Evolutionary conservation across 2,797 vertebrate species (phyloP), one percentile per base, ranked within the genome.

Genomic region (Coreius guichenoti): DNA sequence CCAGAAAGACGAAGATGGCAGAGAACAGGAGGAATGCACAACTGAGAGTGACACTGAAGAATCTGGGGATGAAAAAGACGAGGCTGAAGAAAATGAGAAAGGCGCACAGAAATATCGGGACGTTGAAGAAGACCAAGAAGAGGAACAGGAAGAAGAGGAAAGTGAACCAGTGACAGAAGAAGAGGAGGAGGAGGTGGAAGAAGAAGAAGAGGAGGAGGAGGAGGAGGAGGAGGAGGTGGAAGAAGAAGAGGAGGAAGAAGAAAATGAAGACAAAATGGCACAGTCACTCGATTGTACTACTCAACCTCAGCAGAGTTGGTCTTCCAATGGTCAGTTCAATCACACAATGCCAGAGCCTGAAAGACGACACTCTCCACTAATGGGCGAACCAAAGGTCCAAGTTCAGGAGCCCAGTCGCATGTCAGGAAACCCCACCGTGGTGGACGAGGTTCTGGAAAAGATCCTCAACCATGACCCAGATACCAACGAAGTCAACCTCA

Each of bases 401-500:
- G 19, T 23, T 85, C 90, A 91, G 3, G 90, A 91, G 21, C 89
- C 93, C 87, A 91, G 92, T 29, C 94, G 94, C 70, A 90, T 92
- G 1, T 94, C 92, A 13, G 96, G 97, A 87, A 99, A 99, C 90
- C 97, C 98, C 33, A 98, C 95, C 0, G 95, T 98, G 6, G 97
- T 98, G 31, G 98, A 99, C 21, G 98, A 99, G 1, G 95, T 94
- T 72, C 91, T 99, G 85, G 96, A 98, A 89, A 95, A 92, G 91
- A 95, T 97, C 78, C 94, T 93, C 3, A 92, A 51, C 90, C 93
- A 99, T 1, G 96, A 99, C 90, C 92, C 95, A 0, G 94, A 97
- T 65, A 97, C 97, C 78, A 95, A 91, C 0, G 98, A 99, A 79
- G 96, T 99, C 83, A 99, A 99, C 81, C 92, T 99, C 87, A 99